Conservation (phyloP, 1,140 invertebrate species). For the Agrilus planipennis region DNA sequence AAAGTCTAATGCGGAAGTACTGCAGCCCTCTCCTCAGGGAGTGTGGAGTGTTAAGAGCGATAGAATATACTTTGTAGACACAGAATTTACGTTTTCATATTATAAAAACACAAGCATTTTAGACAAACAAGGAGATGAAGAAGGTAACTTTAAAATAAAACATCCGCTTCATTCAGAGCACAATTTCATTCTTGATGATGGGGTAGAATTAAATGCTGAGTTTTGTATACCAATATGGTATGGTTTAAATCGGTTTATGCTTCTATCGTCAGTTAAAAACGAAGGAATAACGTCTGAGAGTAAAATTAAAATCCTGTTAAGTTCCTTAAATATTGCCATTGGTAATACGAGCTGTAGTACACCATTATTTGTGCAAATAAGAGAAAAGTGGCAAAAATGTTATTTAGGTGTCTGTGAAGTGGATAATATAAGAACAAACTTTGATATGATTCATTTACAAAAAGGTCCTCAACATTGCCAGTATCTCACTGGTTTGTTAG, state of each 20-base stretch:
- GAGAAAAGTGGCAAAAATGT: slow-evolving; percentile 67
- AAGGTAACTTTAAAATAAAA: slow-evolving; percentile 19
- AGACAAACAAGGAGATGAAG: slow-evolving; percentile 13
- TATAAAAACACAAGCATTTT: slow-evolving; percentile 25
- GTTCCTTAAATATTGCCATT: slow-evolving; percentile 72
- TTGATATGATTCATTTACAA: slow-evolving; percentile 81
- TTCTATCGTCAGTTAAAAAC: slow-evolving; percentile 51
- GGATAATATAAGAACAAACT: slow-evolving; percentile 60
- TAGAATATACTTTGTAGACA: slow-evolving; percentile 40
- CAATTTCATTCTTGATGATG: slow-evolving; percentile 23
- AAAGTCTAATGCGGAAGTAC: slow-evolving; percentile 9
- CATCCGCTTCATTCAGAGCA: slow-evolving; percentile 21
- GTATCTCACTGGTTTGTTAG: slow-evolving; percentile 66
- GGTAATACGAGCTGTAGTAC: slow-evolving; percentile 69
- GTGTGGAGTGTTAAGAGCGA: slow-evolving; percentile 34
- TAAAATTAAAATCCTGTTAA: slow-evolving; percentile 71
- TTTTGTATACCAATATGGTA: slow-evolving; percentile 49
- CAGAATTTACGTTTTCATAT: slow-evolving; percentile 47
- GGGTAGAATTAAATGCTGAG: slow-evolving; percentile 13
- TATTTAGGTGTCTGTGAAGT: slow-evolving; percentile 70
- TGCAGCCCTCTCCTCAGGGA: slow-evolving; percentile 4
- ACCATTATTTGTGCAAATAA: slow-evolving; percentile 78
- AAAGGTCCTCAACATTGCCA: slow-evolving; percentile 68
- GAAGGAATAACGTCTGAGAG: slow-evolving; percentile 61
- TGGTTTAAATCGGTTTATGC: slow-evolving; percentile 72